These are phyloP conservation scores for Stigmatopora nigra DNA, from an alignment of 2,113 vertebrate genomes.

Conservation along the genomic window DNA sequence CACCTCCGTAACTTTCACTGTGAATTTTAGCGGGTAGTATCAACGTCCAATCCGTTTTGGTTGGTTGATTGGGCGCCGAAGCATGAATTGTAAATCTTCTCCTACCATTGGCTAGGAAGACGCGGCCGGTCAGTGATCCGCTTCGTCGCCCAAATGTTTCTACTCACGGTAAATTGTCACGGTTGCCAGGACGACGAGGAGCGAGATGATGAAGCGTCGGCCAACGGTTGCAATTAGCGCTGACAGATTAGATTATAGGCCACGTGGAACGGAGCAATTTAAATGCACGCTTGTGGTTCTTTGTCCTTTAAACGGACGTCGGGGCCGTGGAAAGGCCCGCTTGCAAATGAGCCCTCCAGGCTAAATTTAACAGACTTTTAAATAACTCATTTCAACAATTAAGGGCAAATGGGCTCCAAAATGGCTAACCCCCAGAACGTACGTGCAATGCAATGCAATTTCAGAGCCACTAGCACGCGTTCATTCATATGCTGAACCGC, in stretches of 20 bases:
- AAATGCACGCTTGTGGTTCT: not conserved
- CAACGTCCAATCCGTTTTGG: too few species aligned
- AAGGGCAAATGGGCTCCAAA: too few species aligned
- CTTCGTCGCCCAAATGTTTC: constrained; percentile 37
- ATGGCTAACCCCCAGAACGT: too few species aligned
- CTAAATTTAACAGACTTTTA: not conserved
- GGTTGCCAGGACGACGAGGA: constrained; percentile 19
- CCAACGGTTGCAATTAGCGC: constrained; percentile 51
- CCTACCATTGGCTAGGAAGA: not conserved
- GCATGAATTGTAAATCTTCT: constrained; percentile 25
- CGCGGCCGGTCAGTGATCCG: constrained; percentile 30
- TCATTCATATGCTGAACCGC: too few species aligned
- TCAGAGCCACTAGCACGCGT: too few species aligned
- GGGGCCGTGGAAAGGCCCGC: not conserved
- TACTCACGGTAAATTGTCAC: constrained; percentile 67
- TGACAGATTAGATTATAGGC: constrained; percentile 63
- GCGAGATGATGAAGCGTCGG: constrained; percentile 42
- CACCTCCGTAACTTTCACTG: too few species aligned
- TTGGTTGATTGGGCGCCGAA: not conserved
- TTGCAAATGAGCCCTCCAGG: not conserved
- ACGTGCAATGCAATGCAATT: too few species aligned
- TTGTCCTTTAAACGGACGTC: not conserved
- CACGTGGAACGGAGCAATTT: not conserved
- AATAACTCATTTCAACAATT: too few species aligned
- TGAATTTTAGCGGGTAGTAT: too few species aligned